Evolutionary conservation across 1,140 invertebrate genomes (phyloP), one percentile per base, ranked within the genome.

Genomic region (Leguminivora glycinivorella): DNA sequence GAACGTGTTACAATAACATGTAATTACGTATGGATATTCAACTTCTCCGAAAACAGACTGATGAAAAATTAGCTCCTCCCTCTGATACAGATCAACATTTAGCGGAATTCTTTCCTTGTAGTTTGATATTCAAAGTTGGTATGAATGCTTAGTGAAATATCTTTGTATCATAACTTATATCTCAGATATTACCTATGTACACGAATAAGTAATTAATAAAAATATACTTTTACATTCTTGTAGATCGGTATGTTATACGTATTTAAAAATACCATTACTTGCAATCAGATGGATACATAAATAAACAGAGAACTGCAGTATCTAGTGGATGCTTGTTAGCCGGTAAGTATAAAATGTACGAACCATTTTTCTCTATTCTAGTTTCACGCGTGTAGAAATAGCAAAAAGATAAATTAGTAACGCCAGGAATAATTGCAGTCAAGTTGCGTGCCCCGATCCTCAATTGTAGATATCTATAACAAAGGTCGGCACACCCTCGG

Each of bases 371-470:
- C 17, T 69, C 26, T 70, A 68, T 63, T 56, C 67, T 67, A 25
- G 67, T 68, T 74, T 71, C 73, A 52, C 38, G 47, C 67, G 58
- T 63, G 56, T 58, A 70, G 70, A 68, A 71, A 24, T 73, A 9
- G 75, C 70, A 75, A 75, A 24, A 75, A 69, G 69, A 76, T 80
- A 76, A 83, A 82, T 83, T 79, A 76, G 77, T 78, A 38, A 77
- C 70, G 69, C 72, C 63, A 70, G 75, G 75, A 75, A 80, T 86
- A 86, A 85, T 86, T 83, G 82, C 78, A 34, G 75, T 71, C 71
- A 69, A 74, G 74, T 77, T 81, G 75, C 71, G 66, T 75, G 70
- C 71, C 26, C 68, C 63, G 79, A 83, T 86, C 73, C 70, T 82
- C 71, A 84, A 82, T 78, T 74, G 75, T 67, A 81, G 77, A 84